A percentile compares a stretch with the other conserved stretches of the same genome.
Conservation (phyloP, 2,113 vertebrate species). For the Cynoglossus semilaevis region DNA sequence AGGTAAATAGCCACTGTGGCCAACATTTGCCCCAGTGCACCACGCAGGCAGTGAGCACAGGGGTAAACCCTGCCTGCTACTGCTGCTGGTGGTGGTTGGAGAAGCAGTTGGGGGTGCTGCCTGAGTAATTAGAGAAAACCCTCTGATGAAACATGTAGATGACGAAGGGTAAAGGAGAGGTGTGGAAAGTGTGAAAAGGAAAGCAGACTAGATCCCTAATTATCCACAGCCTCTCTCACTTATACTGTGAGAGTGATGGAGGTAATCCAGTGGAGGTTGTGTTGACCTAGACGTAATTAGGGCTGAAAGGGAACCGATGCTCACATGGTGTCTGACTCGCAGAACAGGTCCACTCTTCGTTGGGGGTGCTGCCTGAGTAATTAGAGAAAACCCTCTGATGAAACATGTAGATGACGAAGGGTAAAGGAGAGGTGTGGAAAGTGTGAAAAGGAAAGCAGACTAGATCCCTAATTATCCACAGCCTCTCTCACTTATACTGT, state of each 20-base stretch:
- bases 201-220: slow-evolving; percentile 67
- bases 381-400: slow-evolving; percentile 69
- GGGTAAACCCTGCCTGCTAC: slow-evolving; percentile 20
- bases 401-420: slow-evolving; percentile 74
- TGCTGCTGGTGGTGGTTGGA: slow-evolving; percentile 54
- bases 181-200: slow-evolving; percentile 47
- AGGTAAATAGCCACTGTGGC: slow-evolving; percentile 7
- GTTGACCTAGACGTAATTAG: slow-evolving; percentile 63
- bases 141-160: slow-evolving; percentile 72
- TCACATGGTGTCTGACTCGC: slow-evolving; percentile 34
- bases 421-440: slow-evolving; percentile 46
- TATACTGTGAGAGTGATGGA: slow-evolving; percentile 43
- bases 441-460: slow-evolving; percentile 56
- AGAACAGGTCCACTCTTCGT: slow-evolving; percentile 2
- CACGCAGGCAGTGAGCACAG: slow-evolving; percentile 4
- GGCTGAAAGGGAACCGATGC: slow-evolving; percentile 54
- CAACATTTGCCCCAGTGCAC: slow-evolving; percentile 10
- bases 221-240: slow-evolving; percentile 29
- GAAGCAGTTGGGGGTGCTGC: slow-evolving; percentile 52
- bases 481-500: slow-evolving; percentile 35
- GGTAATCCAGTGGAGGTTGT: slow-evolving; percentile 26
- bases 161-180: slow-evolving; percentile 53
- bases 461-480: slow-evolving; percentile 65
- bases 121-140: slow-evolving; percentile 68
- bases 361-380: slow-evolving; percentile 61